Evolutionary conservation across 64 coral and sea anemone genomes (phyloP).

Genomic region (Dendronephthya gigantea): DNA sequence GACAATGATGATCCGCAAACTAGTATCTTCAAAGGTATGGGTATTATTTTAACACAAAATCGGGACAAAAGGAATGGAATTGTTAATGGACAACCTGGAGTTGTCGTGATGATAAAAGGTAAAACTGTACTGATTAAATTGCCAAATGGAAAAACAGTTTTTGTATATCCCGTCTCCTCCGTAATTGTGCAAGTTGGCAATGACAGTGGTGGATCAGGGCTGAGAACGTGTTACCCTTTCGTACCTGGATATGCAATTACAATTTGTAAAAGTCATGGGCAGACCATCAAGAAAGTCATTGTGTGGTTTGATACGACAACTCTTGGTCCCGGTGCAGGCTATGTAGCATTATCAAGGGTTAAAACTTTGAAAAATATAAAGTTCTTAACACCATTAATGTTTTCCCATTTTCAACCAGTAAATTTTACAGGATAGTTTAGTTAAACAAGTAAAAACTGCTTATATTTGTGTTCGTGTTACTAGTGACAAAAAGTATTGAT

Average conservation of each 20-base stretch:
- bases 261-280: constrained; percentile 18
- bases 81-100: constrained; percentile 12
- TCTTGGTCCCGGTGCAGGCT: neutral
- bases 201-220: neutral
- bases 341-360: constrained; percentile 21
- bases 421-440: neutral
- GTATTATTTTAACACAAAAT: neutral
- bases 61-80: constrained; percentile 18
- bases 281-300: neutral
- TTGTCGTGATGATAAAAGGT: neutral
- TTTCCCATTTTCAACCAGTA: neutral
- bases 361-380: constrained; percentile 7
- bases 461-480: neutral
- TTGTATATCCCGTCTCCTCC: neutral
- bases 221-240: constrained; percentile 18
- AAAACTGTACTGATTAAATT: neutral
- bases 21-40: neutral
- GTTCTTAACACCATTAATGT: neutral
- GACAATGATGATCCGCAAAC: neutral
- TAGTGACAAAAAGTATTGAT: too few species aligned
- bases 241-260: constrained; percentile 11
- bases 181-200: too few species aligned
- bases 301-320: constrained; percentile 26
- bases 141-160: constrained; percentile 13
- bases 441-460: neutral